Base-by-base conservation (phyloP, 2,113 vertebrate species). In the Machaerirhynchus nigripectus region DNA sequence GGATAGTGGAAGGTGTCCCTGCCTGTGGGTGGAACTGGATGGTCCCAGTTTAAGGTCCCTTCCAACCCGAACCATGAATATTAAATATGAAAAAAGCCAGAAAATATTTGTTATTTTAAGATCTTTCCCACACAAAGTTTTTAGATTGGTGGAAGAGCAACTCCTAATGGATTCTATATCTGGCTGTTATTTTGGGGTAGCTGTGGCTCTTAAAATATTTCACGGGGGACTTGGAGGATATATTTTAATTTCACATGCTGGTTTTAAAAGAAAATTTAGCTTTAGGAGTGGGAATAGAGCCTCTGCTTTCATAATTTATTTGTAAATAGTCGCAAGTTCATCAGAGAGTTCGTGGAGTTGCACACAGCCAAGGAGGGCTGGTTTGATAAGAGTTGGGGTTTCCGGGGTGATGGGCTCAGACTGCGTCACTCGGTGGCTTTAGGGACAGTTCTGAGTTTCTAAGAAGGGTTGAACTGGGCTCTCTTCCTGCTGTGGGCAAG, bases 21-120 rank as follows among this genome's bases (percentile, higher is more conserved):
- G 39, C 24, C 28, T 0, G 0, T 27, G 57, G 11, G 18, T 78
- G 65, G 57, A 3, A 11, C 14, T 31, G 31, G 47, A 7, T 10
- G 47, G 6, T 15, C 3, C 42, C 42, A 42, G 42, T 74, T 59
- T 61, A 8, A 86, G 35, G 19, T 37, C 31, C 13, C 31, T 61
- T 35, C 61, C 60, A 80, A 21, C 40, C 5, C 13, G 10, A 91
- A 17, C 31, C 23, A 23, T 63, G 39, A 78, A 55, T 23, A 82
- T 50, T n/a, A 64, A 83, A 70, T 15, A 19, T 8, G 13, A 65
- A 57, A 74, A 35, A 87, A 92, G 18, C 26, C 42, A 47, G 30
- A 70, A 80, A 76, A 80, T 65, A 40, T 21, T 1, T 24, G 13
- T 76, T 79, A 79, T 18, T 94, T 80, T 79, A 44, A 57, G 53